Conservation (phyloP, 2,113 vertebrate genomes). For the Cichladusa arquata region DNA sequence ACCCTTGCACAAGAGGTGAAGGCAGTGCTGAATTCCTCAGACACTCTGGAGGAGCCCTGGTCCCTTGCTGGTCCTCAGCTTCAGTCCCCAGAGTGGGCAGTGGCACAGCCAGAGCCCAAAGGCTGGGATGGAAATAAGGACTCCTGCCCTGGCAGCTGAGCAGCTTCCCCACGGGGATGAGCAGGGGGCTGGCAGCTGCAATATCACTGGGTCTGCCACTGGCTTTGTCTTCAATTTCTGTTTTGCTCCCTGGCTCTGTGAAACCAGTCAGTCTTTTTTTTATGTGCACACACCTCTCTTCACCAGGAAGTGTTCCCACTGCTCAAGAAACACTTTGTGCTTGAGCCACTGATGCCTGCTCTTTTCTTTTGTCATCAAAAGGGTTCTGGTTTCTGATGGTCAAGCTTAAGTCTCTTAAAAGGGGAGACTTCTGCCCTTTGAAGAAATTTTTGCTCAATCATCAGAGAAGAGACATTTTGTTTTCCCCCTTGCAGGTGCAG, state of each 20-base stretch:
- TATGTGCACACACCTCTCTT: accelerated
- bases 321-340: neutral
- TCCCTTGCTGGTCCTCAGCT: neutral
- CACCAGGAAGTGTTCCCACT: neutral
- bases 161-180: accelerated
- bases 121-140: neutral
- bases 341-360: neutral
- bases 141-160: neutral
- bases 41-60: neutral
- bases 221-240: neutral
- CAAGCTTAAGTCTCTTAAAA: neutral
- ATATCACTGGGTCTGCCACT: neutral
- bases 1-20: neutral
- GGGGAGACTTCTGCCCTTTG: neutral
- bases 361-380: neutral
- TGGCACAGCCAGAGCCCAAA: accelerated
- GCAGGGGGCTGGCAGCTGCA: neutral
- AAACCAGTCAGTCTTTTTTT: neutral
- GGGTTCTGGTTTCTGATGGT: neutral
- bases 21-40: neutral
- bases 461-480: neutral
- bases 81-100: accelerated
- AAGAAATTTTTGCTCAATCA: neutral
- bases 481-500: neutral
- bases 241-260: neutral